A percentile compares a stretch with the other conserved stretches of the same genome.
Conservation (phyloP, 35 echinoderm and acorn worm genomes). For the Lytechinus variegatus region DNA sequence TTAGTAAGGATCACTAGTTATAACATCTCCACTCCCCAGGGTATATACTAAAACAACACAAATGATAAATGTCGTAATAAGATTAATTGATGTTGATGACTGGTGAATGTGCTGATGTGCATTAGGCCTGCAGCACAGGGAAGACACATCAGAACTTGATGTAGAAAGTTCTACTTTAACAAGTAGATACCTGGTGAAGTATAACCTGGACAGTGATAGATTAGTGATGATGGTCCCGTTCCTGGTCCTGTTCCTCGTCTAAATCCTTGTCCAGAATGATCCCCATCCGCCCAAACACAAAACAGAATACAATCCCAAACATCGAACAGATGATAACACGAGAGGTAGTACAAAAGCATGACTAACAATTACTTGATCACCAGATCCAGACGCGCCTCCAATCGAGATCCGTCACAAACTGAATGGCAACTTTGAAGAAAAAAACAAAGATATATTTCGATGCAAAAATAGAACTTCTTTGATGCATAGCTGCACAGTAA, state of each 20-base stretch:
- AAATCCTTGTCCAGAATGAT: neutral
- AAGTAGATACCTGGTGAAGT: neutral
- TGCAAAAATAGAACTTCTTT: constrained; percentile 40
- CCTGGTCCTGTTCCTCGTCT: neutral
- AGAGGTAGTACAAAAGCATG: constrained; percentile 8
- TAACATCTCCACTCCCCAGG: neutral
- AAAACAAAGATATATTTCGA: constrained; percentile 31
- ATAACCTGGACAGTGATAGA: neutral
- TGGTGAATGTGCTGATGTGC: neutral
- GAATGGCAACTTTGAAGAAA: neutral
- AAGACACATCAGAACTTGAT: neutral
- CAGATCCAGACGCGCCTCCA: neutral
- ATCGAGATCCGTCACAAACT: neutral
- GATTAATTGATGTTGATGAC: neutral
- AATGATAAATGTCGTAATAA: neutral
- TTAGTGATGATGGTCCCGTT: too few species aligned
- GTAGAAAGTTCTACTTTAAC: neutral
- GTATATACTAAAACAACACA: neutral
- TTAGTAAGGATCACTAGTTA: too few species aligned
- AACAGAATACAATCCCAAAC: neutral
- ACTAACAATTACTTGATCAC: neutral
- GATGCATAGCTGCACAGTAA: constrained; percentile 51
- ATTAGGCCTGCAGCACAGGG: neutral
- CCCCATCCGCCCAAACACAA: neutral
- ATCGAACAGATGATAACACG: neutral